Evolutionary conservation across 1,140 invertebrate genomes (phyloP).

Genomic region (Oppia nitens): DNA sequence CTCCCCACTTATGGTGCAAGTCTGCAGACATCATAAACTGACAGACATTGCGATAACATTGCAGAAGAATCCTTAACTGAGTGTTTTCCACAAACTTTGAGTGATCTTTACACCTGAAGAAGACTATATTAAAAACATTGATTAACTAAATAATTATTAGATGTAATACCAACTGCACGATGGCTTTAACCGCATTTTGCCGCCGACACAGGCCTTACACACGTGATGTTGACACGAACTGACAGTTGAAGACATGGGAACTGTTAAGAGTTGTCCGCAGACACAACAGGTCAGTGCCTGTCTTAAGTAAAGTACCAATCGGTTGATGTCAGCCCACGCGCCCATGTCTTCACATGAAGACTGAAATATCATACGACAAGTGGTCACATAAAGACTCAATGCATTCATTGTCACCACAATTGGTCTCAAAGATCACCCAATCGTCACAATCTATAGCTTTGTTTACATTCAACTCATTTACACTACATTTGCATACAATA

Average conservation of each 20-base stretch:
- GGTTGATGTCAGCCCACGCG: slow-evolving; percentile 59
- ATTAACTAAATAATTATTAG: background rate
- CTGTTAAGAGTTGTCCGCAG: slow-evolving; percentile 59
- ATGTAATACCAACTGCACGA: slow-evolving; percentile 65
- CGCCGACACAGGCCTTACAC: slow-evolving; percentile 57
- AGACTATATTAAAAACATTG: background rate
- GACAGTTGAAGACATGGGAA: slow-evolving; percentile 59
- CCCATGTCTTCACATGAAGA: slow-evolving; percentile 45
- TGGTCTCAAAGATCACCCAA: too few relatives aligned
- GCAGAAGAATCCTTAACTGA: slow-evolving; percentile 54
- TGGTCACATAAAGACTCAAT: slow-evolving; percentile 62
- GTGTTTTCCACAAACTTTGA: slow-evolving; percentile 64
- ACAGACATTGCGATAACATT: slow-evolving; percentile 75
- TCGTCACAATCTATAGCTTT: too few relatives aligned
- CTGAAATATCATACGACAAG: slow-evolving; percentile 56
- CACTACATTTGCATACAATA: too few relatives aligned
- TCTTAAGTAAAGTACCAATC: slow-evolving; percentile 59
- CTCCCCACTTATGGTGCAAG: slow-evolving; percentile 39
- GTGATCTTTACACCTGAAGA: slow-evolving; percentile 62
- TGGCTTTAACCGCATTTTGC: slow-evolving; percentile 62
- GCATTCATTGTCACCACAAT: slow-evolving; percentile 50
- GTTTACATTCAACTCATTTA: too few relatives aligned
- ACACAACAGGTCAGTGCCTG: slow-evolving; percentile 73
- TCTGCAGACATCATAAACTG: slow-evolving; percentile 53
- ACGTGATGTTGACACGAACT: slow-evolving; percentile 75